Conservation (phyloP, 2,888 invertebrate genomes). For the Pharmacophagus antenor region DNA sequence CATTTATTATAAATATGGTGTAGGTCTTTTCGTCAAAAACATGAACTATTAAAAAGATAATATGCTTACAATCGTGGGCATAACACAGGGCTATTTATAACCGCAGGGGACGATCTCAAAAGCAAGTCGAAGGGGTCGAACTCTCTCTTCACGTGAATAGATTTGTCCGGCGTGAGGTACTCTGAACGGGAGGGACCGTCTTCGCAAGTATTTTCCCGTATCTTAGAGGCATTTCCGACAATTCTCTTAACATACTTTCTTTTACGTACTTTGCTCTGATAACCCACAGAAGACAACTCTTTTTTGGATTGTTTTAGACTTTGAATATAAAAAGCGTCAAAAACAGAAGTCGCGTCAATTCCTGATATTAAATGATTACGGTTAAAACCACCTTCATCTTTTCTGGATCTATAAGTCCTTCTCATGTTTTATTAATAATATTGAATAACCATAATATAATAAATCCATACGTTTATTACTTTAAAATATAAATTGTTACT, state of each 20-base stretch:
- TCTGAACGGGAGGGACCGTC: conserved; percentile 47
- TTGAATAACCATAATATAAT: too few relatives aligned
- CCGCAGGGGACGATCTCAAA: conserved; percentile 51
- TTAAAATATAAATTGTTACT: too few relatives aligned
- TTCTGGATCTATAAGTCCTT: conserved; percentile 67
- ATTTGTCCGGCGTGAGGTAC: conserved; percentile 70
- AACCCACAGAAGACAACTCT: conserved; percentile 58
- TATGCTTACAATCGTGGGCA: conserved; percentile 10
- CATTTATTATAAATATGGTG: too few relatives aligned
- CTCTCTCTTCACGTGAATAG: conserved; percentile 64
- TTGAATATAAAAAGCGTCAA: conserved; percentile 71
- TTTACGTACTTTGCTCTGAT: conserved; percentile 60
- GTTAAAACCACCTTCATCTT: conserved; percentile 54
- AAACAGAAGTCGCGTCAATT: conserved; percentile 60
- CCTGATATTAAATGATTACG: conserved; percentile 56
- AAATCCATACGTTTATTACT: too few relatives aligned
- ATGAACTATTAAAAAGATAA: neutral
- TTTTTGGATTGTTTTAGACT: conserved; percentile 72
- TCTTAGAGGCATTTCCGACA: conserved; percentile 52
- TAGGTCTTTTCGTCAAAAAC: too few relatives aligned
- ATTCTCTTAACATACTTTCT: conserved; percentile 67
- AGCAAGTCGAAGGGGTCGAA: conserved; percentile 67
- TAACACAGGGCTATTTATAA: conserved; percentile 19
- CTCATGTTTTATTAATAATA: conserved; percentile 46
- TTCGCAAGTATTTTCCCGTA: conserved; percentile 22